Evolutionary conservation across 2,797 vertebrate genomes (phyloP).

Genomic region (Spinus olivaceus): DNA sequence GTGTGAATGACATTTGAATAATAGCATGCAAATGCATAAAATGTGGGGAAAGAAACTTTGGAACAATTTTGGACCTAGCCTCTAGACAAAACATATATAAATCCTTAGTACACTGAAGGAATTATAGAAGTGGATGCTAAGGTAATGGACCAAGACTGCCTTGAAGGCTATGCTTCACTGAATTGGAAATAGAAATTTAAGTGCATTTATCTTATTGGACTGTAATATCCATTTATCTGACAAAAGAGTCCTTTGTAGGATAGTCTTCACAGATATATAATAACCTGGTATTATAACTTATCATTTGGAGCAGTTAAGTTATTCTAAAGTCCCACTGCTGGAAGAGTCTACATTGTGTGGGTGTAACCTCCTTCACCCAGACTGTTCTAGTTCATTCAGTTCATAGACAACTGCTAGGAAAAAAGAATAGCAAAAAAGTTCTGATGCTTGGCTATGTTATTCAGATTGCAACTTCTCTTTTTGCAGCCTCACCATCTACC

Average conservation of each 20-base stretch:
- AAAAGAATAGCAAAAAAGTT: not conserved
- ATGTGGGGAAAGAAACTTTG: not conserved
- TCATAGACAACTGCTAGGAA: not conserved
- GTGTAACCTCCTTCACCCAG: not conserved
- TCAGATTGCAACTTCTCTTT: not conserved
- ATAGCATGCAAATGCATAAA: not conserved
- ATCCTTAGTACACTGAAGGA: not conserved
- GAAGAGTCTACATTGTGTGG: not conserved
- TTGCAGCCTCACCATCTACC: not conserved
- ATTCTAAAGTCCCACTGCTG: not conserved
- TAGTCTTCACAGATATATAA: not conserved
- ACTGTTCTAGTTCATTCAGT: not conserved
- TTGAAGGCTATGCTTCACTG: not conserved
- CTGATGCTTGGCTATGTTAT: not conserved
- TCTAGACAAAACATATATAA: not conserved
- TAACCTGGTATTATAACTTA: not conserved
- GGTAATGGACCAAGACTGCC: not conserved
- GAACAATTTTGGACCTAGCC: not conserved
- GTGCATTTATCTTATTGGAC: not conserved
- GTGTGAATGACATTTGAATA: not conserved
- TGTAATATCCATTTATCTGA: not conserved
- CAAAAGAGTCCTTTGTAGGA: not conserved
- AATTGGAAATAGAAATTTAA: constrained; percentile 11
- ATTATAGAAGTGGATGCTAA: not conserved
- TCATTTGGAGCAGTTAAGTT: not conserved